Conservation (phyloP, 2,797 vertebrate genomes). For the Pipistrellus pipistrellus region DNA sequence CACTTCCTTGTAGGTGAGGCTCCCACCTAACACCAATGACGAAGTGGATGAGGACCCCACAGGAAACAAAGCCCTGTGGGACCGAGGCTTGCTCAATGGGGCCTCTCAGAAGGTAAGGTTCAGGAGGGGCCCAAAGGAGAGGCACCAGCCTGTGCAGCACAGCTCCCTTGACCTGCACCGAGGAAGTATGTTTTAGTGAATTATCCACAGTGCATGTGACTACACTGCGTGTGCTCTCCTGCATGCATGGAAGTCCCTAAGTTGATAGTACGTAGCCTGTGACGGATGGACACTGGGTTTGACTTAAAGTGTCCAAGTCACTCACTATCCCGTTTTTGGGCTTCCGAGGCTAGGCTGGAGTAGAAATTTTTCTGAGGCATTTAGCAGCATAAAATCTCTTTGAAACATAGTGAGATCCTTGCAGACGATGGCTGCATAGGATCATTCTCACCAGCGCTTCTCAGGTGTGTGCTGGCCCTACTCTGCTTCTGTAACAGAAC, state of each 20-base stretch:
- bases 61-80: constrained; percentile 99
- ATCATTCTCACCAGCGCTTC: constrained; percentile 5
- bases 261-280: neutral
- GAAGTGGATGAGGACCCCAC: constrained; percentile 99
- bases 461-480: neutral
- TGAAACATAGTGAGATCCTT: neutral
- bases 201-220: neutral
- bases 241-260: neutral
- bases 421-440: neutral
- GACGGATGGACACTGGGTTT: neutral
- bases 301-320: neutral
- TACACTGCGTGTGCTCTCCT: accelerated
- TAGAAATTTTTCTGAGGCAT: constrained; percentile 9
- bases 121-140: neutral
- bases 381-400: neutral
- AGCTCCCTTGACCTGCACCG: neutral
- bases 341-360: neutral
- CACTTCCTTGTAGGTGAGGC: constrained; percentile 91
- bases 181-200: neutral
- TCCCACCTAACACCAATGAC: constrained; percentile 98
- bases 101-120: constrained; percentile 97
- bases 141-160: neutral
- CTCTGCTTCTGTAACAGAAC: neutral
- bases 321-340: neutral
- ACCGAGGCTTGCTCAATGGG: constrained; percentile 97